Conservation (phyloP, 2,113 vertebrate species). For the Bungarus multicinctus region DNA sequence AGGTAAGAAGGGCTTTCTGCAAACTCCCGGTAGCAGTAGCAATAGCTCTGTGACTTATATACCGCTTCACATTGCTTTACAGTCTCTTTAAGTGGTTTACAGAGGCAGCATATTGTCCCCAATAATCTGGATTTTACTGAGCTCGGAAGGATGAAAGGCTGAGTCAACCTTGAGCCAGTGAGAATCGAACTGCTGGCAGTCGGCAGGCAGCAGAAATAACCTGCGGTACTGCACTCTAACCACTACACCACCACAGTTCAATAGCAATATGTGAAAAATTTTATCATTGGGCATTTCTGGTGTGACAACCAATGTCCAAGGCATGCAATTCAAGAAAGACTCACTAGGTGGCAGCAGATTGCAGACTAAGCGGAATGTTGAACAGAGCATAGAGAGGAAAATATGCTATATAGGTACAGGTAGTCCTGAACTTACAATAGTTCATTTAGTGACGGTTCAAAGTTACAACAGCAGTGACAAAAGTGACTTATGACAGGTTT, state of each 20-base stretch:
- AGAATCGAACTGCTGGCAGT: not conserved
- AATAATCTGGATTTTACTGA: not conserved
- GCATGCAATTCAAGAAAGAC: not conserved
- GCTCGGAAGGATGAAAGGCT: not conserved
- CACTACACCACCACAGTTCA: not conserved
- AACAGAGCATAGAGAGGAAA: not conserved
- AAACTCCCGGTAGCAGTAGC: not conserved
- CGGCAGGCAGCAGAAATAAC: too few relatives aligned
- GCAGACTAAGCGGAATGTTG: not conserved
- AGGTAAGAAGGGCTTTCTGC: conserved; percentile 30
- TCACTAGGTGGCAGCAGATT: not conserved
- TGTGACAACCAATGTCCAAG: not conserved
- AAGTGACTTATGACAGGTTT: too few relatives aligned
- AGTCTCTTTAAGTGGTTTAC: not conserved
- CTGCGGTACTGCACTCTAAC: not conserved
- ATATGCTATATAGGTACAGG: not conserved
- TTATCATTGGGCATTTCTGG: not conserved
- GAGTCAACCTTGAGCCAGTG: not conserved
- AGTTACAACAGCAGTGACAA: too few relatives aligned
- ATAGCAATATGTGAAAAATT: not conserved
- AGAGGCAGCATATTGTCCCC: not conserved
- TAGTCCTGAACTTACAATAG: too few relatives aligned
- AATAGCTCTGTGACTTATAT: not conserved
- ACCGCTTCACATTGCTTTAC: not conserved
- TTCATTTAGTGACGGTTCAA: too few relatives aligned